These are phyloP conservation scores for Gopherus flavomarginatus DNA, from an alignment of 2,113 vertebrate genomes.

Conservation along the genomic window DNA sequence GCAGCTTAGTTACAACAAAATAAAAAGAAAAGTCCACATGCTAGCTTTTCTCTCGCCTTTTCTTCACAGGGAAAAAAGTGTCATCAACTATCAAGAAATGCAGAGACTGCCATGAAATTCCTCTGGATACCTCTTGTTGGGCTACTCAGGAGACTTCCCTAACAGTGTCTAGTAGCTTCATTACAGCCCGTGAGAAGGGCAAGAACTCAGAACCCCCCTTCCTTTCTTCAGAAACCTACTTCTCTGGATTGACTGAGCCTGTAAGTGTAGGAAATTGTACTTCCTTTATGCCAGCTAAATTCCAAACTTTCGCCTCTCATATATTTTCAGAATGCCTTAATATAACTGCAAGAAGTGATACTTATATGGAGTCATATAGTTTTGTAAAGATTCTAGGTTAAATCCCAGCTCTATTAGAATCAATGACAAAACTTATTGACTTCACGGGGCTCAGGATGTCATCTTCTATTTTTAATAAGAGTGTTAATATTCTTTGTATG, in stretches of 20 bases:
- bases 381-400: not conserved
- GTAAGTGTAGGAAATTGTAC: slow-evolving; percentile 58
- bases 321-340: accelerated
- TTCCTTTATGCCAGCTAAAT: accelerated
- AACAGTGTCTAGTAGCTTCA: slow-evolving; percentile 31
- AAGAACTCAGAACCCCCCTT: slow-evolving; percentile 39
- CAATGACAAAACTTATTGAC: not conserved
- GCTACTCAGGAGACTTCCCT: slow-evolving; percentile 41
- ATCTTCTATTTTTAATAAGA: not conserved
- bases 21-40: not conserved
- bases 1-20: not conserved
- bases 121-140: slow-evolving; percentile 34
- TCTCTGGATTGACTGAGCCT: not conserved
- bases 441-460: not conserved
- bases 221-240: not conserved
- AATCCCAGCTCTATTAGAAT: not conserved
- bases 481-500: not conserved
- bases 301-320: not conserved
- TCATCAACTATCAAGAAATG: slow-evolving; percentile 30
- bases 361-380: not conserved
- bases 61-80: slow-evolving; percentile 8
- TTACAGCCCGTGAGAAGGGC: slow-evolving; percentile 45
- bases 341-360: not conserved
- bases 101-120: slow-evolving; percentile 40
- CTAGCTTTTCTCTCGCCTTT: not conserved